Base-by-base conservation (phyloP, 53 echinoderm and acorn worm species). In the Actinopyga echinites region DNA sequence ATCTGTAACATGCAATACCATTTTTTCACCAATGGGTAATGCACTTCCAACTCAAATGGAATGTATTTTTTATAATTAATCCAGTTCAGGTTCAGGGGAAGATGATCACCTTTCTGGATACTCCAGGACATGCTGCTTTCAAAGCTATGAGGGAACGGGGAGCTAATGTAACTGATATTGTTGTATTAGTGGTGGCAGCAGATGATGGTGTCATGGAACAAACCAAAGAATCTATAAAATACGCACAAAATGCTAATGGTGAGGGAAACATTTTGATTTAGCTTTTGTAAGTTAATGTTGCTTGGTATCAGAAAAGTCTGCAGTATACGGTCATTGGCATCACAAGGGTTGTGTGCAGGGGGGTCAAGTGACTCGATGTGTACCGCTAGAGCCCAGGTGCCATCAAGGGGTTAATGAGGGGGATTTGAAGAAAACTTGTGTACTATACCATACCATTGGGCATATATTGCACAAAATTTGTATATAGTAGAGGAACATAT, bases 131-230 rank as follows among this genome's bases (percentile, higher is more conserved):
- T 59, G 97, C 97, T 5, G 97, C 97, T 56, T 96, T 96, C 86
- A 94, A 92, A 32, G 86, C 93, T 23, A 96, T 96, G 97, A 66
- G 97, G 58, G 90, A 93, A 75, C 85, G 97, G 52, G 97, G 97
- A 26, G 97, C 97, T 30, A 91, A 88, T 74, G 93, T 96, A 75
- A 96, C 97, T 0, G 97, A 96, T 81, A 96, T 96, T 45, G 93
- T 96, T 62, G 83, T 92, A 20, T 78, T 96, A 56, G 97, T 96
- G 8, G 97, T 96, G 20, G 97, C 97, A 44, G 97, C 97, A 15
- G 97, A 93, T 43, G 97, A 96, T 88, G 88, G 92, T 32, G 93
- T 96, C 26, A 96, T 96, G 97, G 93, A 96, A 67, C 97, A 96
- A 53, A 96, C 97, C 49, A 93, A 62, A 55, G 97, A 96, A 79